Evolutionary conservation across 2,888 invertebrate species (phyloP), one percentile per base, ranked within the genome.

Genomic region (Drosophila parthenogenetica): DNA sequence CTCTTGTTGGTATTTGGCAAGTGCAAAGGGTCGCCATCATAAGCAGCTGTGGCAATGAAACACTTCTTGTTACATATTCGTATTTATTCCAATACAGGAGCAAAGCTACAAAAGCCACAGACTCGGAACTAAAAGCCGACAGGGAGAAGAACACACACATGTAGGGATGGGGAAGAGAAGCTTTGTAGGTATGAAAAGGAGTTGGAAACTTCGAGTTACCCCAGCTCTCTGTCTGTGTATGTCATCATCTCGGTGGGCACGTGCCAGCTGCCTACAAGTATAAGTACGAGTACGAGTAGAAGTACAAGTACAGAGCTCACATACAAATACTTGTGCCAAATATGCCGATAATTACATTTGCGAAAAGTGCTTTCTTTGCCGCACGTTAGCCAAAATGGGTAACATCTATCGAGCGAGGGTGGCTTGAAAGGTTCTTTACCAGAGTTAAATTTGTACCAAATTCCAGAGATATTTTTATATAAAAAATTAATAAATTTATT

Each of bases 311-410:
- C 42, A 53, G 14, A 42, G 17, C 37, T 37, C 17, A 63, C 53
- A 51, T n/a, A 48, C 42, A 45, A 39, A 49, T 53, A 60, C 67
- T 73, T 69, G 50, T 69, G 69, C 65, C 74, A 81, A 81, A 87
- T 79, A 87, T 89, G 82, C 67, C 88, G 85, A 85, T 85, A 85
- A 85, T 85, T 85, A 85, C 89, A 82, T 85, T 85, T 75, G 45
- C 58, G 79, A 68, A 81, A 77, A 76, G 62, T 70, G 63, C 76
- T 79, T 70, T 67, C 51, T 40, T 50, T 75, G 39, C 65, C 19
- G 42, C 48, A 39, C 43, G 45, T 68, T 45, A 42, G 35, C 8
- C 29, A 13, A 49, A 43, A 19, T 19, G 62, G 22, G 42, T 35
- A 8, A 10, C 5, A 43, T 8, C 43, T 16, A 22, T 5, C 7